phyloP scores from a whole-genome alignment of 2,888 invertebrate species.

The Pomacea canaliculata region DNA sequence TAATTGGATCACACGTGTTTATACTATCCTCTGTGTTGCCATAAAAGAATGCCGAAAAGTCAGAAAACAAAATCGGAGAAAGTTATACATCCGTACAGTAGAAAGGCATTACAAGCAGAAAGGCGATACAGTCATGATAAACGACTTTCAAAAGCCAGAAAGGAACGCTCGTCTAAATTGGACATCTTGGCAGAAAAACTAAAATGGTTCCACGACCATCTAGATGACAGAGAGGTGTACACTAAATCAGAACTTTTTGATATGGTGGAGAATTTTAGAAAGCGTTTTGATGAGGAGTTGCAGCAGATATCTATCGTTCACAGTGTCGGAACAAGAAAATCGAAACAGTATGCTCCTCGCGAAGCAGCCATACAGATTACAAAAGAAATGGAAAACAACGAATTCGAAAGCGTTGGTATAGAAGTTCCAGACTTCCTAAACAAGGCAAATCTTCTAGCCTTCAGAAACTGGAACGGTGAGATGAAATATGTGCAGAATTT shows the following conservation, averaged over 20 bases:
- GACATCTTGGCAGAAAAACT: conserved; percentile 78
- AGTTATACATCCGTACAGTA: conserved; percentile 82
- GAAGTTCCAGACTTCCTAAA: conserved; percentile 82
- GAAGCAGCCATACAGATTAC: conserved; percentile 85
- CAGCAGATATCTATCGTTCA: conserved; percentile 84
- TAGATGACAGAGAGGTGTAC: conserved; percentile 74
- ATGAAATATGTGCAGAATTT: conserved; percentile 51
- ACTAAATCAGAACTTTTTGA: conserved; percentile 74
- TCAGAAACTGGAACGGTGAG: conserved; percentile 69
- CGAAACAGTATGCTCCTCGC: conserved; percentile 81
- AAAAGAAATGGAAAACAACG: conserved; percentile 79
- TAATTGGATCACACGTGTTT: too few relatives aligned
- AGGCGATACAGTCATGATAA: conserved; percentile 77
- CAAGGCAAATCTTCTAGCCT: conserved; percentile 74
- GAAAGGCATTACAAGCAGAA: conserved; percentile 81
- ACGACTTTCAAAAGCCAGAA: conserved; percentile 68
- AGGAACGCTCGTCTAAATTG: conserved; percentile 39
- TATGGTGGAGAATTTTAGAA: conserved; percentile 71
- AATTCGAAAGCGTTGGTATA: conserved; percentile 83
- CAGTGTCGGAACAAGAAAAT: conserved; percentile 78
- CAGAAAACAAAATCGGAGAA: conserved; percentile 42
- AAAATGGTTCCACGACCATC: conserved; percentile 77
- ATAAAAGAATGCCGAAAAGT: conserved; percentile 9
- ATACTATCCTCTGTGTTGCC: too few relatives aligned
- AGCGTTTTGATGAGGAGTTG: conserved; percentile 82